Conservation (phyloP, 2,888 invertebrate species). For the Eueremaeus valkanovi region DNA sequence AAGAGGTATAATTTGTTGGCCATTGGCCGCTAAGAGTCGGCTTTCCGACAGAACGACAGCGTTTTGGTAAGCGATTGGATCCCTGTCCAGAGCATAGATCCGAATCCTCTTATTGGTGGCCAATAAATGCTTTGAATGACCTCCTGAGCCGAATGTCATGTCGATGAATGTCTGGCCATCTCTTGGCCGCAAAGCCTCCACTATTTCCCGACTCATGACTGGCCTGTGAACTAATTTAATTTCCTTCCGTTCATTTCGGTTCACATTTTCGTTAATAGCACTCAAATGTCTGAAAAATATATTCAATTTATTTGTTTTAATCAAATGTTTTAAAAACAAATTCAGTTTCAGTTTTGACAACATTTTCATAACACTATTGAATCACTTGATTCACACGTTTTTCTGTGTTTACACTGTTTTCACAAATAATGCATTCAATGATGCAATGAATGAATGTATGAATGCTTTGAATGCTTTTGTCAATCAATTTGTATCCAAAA, state of each 20-base stretch:
- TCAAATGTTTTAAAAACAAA: neutral
- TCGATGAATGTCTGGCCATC: constrained; percentile 65
- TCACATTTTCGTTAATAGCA: neutral
- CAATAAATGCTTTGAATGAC: constrained; percentile 73
- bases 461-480: neutral
- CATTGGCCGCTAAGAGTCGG: constrained; percentile 53
- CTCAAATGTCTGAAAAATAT: neutral
- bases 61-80: constrained; percentile 70
- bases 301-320: neutral
- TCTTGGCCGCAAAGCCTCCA: constrained; percentile 35
- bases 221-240: constrained; percentile 36
- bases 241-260: neutral
- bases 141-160: constrained; percentile 95
- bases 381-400: neutral
- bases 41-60: constrained; percentile 62
- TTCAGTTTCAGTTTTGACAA: neutral
- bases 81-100: constrained; percentile 79
- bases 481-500: neutral
- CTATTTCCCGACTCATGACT: constrained; percentile 37
- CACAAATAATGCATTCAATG: neutral
- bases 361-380: neutral
- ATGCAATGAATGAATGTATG: neutral
- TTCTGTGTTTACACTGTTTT: neutral
- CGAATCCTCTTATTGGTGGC: constrained; percentile 62
- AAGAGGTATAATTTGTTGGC: constrained; percentile 66